These are phyloP conservation scores for Okamejei kenojei DNA, from an alignment of 2,797 vertebrate genomes.

Conservation along the genomic window DNA sequence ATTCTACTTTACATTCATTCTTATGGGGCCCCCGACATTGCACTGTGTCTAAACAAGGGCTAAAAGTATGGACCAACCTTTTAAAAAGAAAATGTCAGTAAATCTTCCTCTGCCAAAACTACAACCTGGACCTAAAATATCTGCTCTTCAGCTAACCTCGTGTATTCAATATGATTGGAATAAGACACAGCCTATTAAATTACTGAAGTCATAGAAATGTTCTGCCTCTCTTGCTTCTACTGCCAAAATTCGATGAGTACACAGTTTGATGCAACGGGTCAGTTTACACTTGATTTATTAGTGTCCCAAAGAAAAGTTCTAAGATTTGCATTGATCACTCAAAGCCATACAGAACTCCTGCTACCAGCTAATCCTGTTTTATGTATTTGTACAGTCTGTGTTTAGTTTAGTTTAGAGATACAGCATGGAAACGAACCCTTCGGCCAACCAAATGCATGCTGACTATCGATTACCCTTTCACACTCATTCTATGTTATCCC, in stretches of 20 bases:
- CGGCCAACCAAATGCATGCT: too few species aligned
- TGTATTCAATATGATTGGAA: conserved; percentile 53
- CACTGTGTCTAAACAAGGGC: not conserved
- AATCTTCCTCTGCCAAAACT: conserved; percentile 18
- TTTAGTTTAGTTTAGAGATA: too few species aligned
- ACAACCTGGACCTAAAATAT: not conserved
- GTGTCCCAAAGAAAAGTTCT: conserved; percentile 40
- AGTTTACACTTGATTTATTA: conserved; percentile 46
- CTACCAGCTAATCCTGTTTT: not conserved
- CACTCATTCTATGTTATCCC: too few species aligned
- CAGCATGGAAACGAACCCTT: too few species aligned
- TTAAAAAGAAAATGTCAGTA: not conserved
- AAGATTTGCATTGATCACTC: not conserved
- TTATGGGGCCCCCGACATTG: not conserved
- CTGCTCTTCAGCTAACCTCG: conserved; percentile 9
- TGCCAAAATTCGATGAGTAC: conserved; percentile 57
- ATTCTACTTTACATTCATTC: not conserved
- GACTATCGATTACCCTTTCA: too few species aligned
- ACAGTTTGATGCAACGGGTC: conserved; percentile 60
- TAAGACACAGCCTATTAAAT: conserved; percentile 61
- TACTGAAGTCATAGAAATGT: conserved; percentile 61
- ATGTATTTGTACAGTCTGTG: not conserved
- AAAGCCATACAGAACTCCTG: not conserved
- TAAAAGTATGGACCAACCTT: not conserved
- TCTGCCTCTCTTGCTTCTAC: conserved; percentile 59